These are phyloP conservation scores for Ambastaia sidthimunki DNA, from an alignment of 2,797 vertebrate genomes.

Conservation along the genomic window DNA sequence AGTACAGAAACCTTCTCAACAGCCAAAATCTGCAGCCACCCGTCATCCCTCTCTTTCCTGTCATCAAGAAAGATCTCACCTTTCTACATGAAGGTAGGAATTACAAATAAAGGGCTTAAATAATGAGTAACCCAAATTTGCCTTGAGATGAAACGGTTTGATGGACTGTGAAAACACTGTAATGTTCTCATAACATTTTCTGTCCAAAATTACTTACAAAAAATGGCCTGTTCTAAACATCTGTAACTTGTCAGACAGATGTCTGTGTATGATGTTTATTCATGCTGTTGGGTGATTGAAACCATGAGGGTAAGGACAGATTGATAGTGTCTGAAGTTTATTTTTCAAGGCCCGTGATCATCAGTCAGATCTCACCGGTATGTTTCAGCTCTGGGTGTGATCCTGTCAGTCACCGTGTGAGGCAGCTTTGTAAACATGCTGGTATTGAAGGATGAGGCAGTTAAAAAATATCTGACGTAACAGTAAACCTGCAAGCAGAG, in stretches of 20 bases:
- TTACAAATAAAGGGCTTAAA: too few relatives aligned
- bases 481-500: neutral
- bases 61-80: slow-evolving; percentile 99
- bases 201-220: too few relatives aligned
- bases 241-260: neutral
- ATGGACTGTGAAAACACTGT: too few relatives aligned
- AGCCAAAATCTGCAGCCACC: slow-evolving; percentile 98
- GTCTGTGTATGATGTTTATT: neutral
- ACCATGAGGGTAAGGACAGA: neutral
- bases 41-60: slow-evolving; percentile 96
- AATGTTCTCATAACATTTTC: too few relatives aligned
- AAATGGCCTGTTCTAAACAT: too few relatives aligned
- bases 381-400: neutral
- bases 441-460: neutral
- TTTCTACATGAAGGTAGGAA: slow-evolving; percentile 94
- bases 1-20: slow-evolving; percentile 97
- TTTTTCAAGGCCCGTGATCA: slow-evolving; percentile 5
- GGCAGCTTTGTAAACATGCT: neutral
- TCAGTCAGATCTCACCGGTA: neutral
- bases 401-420: neutral
- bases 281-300: neutral
- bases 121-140: too few relatives aligned
- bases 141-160: too few relatives aligned
- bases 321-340: neutral
- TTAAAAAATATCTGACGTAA: neutral